These are phyloP conservation scores for Proctacanthus coquilletti DNA, from an alignment of 1,140 invertebrate genomes.

Conservation along the genomic window DNA sequence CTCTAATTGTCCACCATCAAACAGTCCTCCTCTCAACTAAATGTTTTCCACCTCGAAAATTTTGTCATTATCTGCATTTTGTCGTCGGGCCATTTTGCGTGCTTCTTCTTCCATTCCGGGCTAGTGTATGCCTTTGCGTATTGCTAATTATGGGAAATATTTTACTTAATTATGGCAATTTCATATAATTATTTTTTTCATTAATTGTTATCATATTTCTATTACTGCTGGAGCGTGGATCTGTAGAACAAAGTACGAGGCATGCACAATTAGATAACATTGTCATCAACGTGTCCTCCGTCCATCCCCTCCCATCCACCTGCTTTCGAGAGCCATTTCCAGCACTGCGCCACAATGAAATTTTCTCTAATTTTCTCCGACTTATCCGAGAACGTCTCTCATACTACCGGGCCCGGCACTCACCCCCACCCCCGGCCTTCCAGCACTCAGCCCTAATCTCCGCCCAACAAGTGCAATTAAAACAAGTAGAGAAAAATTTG, in stretches of 20 bases:
- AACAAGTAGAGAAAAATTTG: background rate
- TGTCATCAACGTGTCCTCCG: background rate
- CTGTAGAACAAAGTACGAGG: background rate
- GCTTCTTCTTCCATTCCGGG: too few species aligned
- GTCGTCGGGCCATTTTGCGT: too few species aligned
- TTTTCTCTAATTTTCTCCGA: background rate
- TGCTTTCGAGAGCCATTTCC: background rate
- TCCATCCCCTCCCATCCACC: background rate
- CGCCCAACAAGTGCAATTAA: constrained; percentile 1
- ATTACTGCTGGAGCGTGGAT: background rate
- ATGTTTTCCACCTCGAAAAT: too few species aligned
- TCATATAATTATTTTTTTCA: background rate
- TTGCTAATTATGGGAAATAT: background rate
- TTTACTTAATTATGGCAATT: constrained; percentile 1
- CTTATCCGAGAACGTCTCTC: background rate
- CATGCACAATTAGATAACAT: background rate
- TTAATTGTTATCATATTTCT: background rate
- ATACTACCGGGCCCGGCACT: too few species aligned
- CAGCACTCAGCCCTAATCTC: too few species aligned
- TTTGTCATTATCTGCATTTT: too few species aligned
- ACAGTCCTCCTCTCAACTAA: too few species aligned
- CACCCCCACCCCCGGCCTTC: too few species aligned
- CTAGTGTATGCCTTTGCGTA: too few species aligned
- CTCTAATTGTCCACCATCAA: too few species aligned
- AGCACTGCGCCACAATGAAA: background rate